A percentile compares a stretch with the other conserved stretches of the same genome.
Evolutionary conservation across 2,113 vertebrate species (phyloP).

Genomic region (Cyphomyrus plagiostoma): DNA sequence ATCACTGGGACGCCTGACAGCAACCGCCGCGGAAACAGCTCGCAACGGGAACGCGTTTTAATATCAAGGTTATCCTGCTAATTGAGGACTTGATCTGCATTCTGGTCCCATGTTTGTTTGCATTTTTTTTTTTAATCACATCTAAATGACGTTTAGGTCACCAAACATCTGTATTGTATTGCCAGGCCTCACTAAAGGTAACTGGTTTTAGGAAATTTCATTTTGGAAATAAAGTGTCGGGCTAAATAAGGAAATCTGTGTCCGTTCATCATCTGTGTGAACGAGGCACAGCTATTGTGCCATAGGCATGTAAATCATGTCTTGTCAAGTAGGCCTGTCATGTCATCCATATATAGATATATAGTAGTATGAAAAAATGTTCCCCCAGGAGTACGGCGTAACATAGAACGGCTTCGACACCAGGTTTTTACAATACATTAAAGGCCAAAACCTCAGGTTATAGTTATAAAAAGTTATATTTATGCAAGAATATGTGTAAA

Average conservation of each 20-base stretch:
- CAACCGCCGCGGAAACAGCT: neutral
- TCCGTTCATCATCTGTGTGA: neutral
- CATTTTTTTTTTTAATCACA: neutral
- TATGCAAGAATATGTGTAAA: neutral
- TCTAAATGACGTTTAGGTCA: slow-evolving; percentile 19
- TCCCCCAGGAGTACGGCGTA: neutral
- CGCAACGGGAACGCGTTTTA: neutral
- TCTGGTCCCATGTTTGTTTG: slow-evolving; percentile 7
- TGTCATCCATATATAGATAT: neutral
- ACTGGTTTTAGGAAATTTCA: slow-evolving; percentile 5
- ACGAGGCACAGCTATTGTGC: neutral
- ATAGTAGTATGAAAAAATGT: neutral
- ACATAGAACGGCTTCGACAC: neutral
- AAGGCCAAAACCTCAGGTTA: neutral
- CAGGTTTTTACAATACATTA: neutral
- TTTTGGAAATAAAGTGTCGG: slow-evolving; percentile 2
- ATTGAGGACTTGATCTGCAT: neutral
- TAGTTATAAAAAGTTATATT: neutral
- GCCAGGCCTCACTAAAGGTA: neutral
- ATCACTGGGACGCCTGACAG: slow-evolving; percentile 27
- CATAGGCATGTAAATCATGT: neutral
- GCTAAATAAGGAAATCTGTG: slow-evolving; percentile 15
- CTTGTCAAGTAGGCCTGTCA: neutral
- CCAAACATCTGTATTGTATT: slow-evolving; percentile 1
- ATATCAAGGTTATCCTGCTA: slow-evolving; percentile 18